A percentile compares a stretch with the other conserved stretches of the same genome.
Conservation (phyloP, 1,140 invertebrate genomes). For the Zophobas morio region DNA sequence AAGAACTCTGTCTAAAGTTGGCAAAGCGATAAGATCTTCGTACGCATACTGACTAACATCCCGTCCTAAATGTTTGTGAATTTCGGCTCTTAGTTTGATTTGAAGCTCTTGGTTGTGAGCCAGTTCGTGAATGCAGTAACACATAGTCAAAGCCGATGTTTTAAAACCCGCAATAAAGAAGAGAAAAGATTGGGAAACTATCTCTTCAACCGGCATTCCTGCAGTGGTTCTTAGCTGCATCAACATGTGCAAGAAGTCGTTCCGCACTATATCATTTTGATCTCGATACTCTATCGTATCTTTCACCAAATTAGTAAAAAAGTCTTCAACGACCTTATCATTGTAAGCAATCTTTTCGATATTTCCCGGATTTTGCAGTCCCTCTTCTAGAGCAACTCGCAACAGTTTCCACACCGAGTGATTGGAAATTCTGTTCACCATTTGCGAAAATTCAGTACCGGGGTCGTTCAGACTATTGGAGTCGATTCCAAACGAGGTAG, state of each 20-base stretch:
- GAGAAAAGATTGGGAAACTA: conserved; percentile 65
- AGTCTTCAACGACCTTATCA: conserved; percentile 62
- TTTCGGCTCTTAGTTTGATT: conserved; percentile 72
- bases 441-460: conserved; percentile 65
- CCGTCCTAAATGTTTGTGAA: conserved; percentile 67
- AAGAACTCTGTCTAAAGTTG: conserved; percentile 72
- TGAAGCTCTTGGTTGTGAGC: conserved; percentile 75
- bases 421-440: conserved; percentile 37
- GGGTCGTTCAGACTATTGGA: conserved; percentile 66
- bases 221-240: conserved; percentile 53
- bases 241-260: conserved; percentile 71
- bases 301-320: conserved; percentile 67
- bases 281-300: conserved; percentile 68
- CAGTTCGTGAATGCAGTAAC: conserved; percentile 73
- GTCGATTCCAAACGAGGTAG: conserved; percentile 68
- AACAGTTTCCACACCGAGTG: conserved; percentile 32
- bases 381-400: conserved; percentile 59
- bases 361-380: conserved; percentile 31
- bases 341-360: conserved; percentile 23
- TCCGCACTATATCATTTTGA: conserved; percentile 63
- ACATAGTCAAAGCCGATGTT: conserved; percentile 74
- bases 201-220: conserved; percentile 36
- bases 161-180: conserved; percentile 76
- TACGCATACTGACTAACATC: conserved; percentile 71
- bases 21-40: conserved; percentile 70